Percentiles rank a stretch among this genome's conserved stretches.
Evolutionary conservation across 2,113 vertebrate species (phyloP).

Genomic region (Suricata suricatta): DNA sequence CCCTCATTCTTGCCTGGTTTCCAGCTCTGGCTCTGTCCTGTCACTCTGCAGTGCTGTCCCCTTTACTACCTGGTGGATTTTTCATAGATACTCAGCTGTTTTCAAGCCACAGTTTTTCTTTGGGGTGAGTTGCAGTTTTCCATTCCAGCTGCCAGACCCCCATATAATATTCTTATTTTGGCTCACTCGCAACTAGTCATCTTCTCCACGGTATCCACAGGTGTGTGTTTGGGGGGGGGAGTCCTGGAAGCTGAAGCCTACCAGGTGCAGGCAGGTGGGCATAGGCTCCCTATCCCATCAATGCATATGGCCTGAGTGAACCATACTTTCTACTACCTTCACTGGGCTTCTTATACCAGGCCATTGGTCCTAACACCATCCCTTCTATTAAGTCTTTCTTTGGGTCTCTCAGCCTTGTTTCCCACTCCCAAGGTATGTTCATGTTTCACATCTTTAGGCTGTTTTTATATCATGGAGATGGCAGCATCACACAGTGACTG

Average conservation of each 20-base stretch:
- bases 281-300: neutral
- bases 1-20: neutral
- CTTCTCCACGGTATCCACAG: neutral
- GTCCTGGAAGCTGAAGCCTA: too few species aligned
- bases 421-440: neutral
- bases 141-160: neutral
- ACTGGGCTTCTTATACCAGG: neutral
- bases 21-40: too few species aligned
- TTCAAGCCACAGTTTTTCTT: too few species aligned
- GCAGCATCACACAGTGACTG: neutral
- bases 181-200: fast-evolving
- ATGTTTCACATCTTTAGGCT: neutral
- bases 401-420: neutral
- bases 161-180: neutral
- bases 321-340: neutral
- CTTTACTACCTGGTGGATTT: too few species aligned
- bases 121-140: too few species aligned
- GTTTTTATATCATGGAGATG: neutral
- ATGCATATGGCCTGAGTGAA: neutral
- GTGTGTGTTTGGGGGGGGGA: too few species aligned
- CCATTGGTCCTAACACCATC: fast-evolving
- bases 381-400: neutral
- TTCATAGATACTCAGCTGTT: neutral
- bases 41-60: neutral
- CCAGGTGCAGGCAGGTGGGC: neutral